phyloP scores from a whole-genome alignment of 1,140 invertebrate genomes.

The Drosophila tropicalis region DNA sequence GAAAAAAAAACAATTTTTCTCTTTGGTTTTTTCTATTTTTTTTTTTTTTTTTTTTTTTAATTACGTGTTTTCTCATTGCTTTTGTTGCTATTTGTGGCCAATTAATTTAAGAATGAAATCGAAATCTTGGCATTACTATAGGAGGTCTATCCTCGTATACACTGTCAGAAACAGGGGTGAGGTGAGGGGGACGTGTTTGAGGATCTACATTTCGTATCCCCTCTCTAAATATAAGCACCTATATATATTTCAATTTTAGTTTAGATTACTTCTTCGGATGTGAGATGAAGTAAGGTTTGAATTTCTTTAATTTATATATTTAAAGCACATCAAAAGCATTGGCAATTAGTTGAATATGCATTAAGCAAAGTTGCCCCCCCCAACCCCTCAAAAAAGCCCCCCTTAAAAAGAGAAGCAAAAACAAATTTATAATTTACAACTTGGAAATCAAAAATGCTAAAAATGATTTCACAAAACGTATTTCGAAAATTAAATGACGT shows the following conservation, averaged over 20 bases:
- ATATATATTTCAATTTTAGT: no score
- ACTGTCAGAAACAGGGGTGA: background rate
- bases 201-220: no score
- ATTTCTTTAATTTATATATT: background rate
- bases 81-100: slow-evolving; percentile 55
- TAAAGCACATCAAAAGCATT: slow-evolving; percentile 36
- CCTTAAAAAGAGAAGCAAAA: background rate
- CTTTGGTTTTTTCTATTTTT: background rate
- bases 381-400: no score
- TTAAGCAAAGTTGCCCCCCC: slow-evolving; percentile 4
- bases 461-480: slow-evolving; percentile 15
- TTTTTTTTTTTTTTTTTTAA: slow-evolving; percentile 58
- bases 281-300: no score
- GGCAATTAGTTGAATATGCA: slow-evolving; percentile 25
- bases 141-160: background rate
- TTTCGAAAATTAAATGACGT: slow-evolving; percentile 54
- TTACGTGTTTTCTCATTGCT: slow-evolving; percentile 50
- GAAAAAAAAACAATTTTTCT: slow-evolving; percentile 26
- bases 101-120: slow-evolving; percentile 80
- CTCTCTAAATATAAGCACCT: no score
- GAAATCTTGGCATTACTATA: slow-evolving; percentile 66
- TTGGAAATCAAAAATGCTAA: slow-evolving; percentile 37
- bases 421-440: slow-evolving; percentile 42
- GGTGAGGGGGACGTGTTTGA: no score
- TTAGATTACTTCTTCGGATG: no score